phyloP scores from a whole-genome alignment of 2,888 invertebrate species.

The Diaphora mendica region DNA sequence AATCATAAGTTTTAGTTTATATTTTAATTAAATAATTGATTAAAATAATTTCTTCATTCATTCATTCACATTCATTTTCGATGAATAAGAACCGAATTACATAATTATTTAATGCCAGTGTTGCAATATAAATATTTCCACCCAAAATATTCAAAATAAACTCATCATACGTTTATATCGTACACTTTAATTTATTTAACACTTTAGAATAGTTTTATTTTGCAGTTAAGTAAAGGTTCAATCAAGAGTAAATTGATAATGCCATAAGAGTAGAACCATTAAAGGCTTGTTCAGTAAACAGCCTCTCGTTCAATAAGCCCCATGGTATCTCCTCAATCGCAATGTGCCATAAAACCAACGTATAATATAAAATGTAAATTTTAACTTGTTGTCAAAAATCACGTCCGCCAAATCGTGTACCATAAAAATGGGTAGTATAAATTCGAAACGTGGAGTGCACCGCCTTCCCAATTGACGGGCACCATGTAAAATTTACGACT shows the following conservation, averaged over 20 bases:
- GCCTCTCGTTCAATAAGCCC: conserved; percentile 42
- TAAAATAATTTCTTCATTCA: too few species aligned
- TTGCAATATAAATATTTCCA: neutral
- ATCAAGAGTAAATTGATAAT: neutral
- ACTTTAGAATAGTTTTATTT: neutral
- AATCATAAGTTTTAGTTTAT: neutral
- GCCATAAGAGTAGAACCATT: conserved; percentile 7
- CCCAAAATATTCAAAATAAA: neutral
- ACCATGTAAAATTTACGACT: conserved; percentile 80
- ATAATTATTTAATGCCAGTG: neutral
- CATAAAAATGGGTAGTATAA: conserved; percentile 77
- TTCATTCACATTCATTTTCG: too few species aligned
- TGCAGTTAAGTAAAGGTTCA: neutral
- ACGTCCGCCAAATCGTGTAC: conserved; percentile 71
- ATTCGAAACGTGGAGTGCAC: conserved; percentile 72
- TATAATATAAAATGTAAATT: conserved; percentile 76
- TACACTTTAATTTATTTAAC: neutral
- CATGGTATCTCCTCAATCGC: conserved; percentile 44
- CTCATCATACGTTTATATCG: neutral
- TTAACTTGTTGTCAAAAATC: conserved; percentile 79
- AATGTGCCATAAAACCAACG: conserved; percentile 62
- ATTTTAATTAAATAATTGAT: too few species aligned
- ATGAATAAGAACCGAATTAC: too few species aligned
- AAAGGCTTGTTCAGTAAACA: conserved; percentile 20
- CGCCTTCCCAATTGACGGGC: conserved; percentile 68